These are phyloP conservation scores for Syngnathus rostellatus DNA, from an alignment of 2,797 vertebrate genomes.

Conservation along the genomic window DNA sequence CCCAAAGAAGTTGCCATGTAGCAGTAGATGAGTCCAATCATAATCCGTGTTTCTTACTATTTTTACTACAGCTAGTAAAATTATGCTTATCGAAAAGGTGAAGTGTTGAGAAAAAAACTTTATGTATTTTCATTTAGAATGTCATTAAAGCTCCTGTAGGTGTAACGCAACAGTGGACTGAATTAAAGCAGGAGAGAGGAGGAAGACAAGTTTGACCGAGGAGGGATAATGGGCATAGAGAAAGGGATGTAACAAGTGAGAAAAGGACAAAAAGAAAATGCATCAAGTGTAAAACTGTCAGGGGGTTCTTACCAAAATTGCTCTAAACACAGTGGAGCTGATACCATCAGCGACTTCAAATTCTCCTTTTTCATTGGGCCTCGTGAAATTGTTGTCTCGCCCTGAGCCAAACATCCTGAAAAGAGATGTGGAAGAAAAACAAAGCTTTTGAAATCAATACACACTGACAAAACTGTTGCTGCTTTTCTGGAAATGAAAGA, in stretches of 20 bases:
- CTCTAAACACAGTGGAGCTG: slow-evolving; percentile 94
- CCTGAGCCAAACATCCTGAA: slow-evolving; percentile 97
- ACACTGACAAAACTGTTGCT: neutral
- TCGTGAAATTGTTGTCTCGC: slow-evolving; percentile 93
- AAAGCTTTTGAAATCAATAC: neutral
- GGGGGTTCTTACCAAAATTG: slow-evolving; percentile 78
- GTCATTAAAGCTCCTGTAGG: neutral
- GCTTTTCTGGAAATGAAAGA: neutral
- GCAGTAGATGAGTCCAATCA: no score
- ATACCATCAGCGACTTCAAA: slow-evolving; percentile 97
- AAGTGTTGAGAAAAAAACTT: neutral
- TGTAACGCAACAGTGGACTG: neutral
- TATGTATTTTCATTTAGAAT: neutral
- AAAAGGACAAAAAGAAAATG: neutral
- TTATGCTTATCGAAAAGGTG: no score
- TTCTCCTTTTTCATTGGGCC: slow-evolving; percentile 96
- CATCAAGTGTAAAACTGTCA: neutral
- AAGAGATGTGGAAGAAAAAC: slow-evolving; percentile 9
- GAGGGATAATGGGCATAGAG: neutral
- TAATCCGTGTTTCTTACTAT: no score
- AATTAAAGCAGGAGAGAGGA: neutral
- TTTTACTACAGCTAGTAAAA: no score
- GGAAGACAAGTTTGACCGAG: no score
- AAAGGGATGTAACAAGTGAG: neutral
- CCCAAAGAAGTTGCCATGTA: no score